Conservation (phyloP, 2,888 invertebrate species). For the Melinaea marsaeus region DNA sequence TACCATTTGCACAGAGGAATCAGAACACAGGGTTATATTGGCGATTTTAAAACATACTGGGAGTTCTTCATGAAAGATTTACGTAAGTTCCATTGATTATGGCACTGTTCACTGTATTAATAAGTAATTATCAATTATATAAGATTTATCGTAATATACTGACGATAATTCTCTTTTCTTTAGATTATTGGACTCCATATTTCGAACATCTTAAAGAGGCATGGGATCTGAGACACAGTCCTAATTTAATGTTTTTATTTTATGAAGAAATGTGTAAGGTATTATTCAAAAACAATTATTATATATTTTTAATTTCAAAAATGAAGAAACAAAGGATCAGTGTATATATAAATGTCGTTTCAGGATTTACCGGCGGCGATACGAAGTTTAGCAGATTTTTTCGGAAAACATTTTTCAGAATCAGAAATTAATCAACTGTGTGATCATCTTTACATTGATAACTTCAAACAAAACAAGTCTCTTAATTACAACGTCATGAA, state of each 20-base stretch:
- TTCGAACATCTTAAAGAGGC: slow-evolving; percentile 89
- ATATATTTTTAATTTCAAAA: too few relatives aligned
- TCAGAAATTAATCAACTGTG: slow-evolving; percentile 80
- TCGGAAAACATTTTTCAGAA: slow-evolving; percentile 76
- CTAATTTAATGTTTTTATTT: slow-evolving; percentile 85
- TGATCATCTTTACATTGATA: slow-evolving; percentile 86
- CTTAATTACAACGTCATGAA: slow-evolving; percentile 84
- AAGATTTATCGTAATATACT: too few relatives aligned
- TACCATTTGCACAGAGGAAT: slow-evolving; percentile 86
- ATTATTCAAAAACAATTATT: slow-evolving; percentile 22
- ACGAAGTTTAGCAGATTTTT: slow-evolving; percentile 78
- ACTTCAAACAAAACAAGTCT: slow-evolving; percentile 88
- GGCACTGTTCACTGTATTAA: not conserved
- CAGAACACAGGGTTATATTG: slow-evolving; percentile 82
- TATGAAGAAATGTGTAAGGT: slow-evolving; percentile 88
- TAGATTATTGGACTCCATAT: slow-evolving; percentile 86
- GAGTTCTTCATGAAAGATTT: slow-evolving; percentile 82
- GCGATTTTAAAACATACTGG: slow-evolving; percentile 84
- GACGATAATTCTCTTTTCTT: not conserved
- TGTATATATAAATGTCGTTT: slow-evolving; percentile 7
- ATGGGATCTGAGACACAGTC: slow-evolving; percentile 80
- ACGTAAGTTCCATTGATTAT: slow-evolving; percentile 68
- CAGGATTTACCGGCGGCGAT: slow-evolving; percentile 80
- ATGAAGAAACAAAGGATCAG: too few relatives aligned
- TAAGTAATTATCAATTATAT: too few relatives aligned